phyloP scores from a whole-genome alignment of 2,113 vertebrate species.

The Leptocoma aspasia region DNA sequence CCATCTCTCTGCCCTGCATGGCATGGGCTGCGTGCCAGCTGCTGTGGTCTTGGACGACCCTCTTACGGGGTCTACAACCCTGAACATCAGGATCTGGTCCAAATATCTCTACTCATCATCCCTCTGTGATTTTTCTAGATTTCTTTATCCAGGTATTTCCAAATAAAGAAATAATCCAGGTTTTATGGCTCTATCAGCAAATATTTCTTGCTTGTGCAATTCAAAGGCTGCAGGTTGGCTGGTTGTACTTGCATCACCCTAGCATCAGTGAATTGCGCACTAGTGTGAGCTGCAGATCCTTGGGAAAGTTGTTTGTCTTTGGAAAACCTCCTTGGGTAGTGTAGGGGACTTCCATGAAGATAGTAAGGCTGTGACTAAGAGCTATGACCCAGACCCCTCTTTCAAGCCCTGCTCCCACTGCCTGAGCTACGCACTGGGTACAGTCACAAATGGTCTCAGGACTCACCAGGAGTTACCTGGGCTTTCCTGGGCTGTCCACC shows the following conservation, averaged over 20 bases:
- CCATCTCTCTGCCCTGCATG: background rate
- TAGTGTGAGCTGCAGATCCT: background rate
- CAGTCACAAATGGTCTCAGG: background rate
- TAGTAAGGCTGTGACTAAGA: background rate
- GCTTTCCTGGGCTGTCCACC: background rate
- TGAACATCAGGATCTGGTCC: background rate
- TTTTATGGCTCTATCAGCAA: background rate
- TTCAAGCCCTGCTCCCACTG: background rate
- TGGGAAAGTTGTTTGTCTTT: background rate
- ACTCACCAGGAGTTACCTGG: background rate
- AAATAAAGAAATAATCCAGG: background rate
- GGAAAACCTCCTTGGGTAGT: background rate
- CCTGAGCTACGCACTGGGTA: background rate
- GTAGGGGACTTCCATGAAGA: background rate
- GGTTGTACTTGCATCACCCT: background rate
- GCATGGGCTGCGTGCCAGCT: rapidly evolving
- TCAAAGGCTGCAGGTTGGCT: background rate
- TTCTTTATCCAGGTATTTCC: background rate
- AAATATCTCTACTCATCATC: background rate
- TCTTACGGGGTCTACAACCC: background rate
- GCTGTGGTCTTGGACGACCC: background rate
- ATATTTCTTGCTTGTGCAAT: background rate
- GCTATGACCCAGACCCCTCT: background rate
- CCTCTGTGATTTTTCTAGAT: background rate
- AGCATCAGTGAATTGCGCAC: background rate